Conservation (phyloP, 2,797 vertebrate genomes). For the Lagodon rhomboides region DNA sequence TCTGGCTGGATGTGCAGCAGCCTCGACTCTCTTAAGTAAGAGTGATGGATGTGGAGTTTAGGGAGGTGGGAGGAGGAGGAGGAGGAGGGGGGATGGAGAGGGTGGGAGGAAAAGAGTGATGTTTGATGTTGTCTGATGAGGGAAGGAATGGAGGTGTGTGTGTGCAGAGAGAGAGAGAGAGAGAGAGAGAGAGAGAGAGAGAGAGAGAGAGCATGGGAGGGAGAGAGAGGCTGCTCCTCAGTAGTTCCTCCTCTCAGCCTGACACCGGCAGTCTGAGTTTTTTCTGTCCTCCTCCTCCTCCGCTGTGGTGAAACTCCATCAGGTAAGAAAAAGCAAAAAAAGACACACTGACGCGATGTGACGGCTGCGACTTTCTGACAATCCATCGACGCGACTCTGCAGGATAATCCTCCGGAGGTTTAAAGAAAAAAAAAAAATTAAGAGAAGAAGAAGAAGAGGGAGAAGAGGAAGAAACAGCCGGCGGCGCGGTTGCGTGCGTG, state of each 20-base stretch:
- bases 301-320: constrained; percentile 49
- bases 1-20: constrained; percentile 1
- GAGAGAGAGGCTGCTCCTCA: constrained; percentile 36
- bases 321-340: constrained; percentile 72
- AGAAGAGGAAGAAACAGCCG: constrained; percentile 15
- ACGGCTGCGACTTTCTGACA: constrained; percentile 36
- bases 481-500: constrained; percentile 45
- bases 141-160: constrained; percentile 10
- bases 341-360: constrained; percentile 35
- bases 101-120: constrained; percentile 2
- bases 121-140: constrained; percentile 36
- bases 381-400: constrained; percentile 4
- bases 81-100: not conserved
- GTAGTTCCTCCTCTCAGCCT: constrained; percentile 58
- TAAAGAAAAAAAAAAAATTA: not conserved
- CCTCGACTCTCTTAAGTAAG: constrained; percentile 6
- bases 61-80: not conserved
- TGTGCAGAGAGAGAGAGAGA: constrained; percentile 4
- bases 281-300: constrained; percentile 23
- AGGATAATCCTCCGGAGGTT: not conserved
- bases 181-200: not conserved
- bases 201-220: constrained; percentile 21
- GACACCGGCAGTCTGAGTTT: constrained; percentile 42
- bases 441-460: not conserved
- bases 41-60: constrained; percentile 35